Evolutionary conservation across 2,797 vertebrate species (phyloP).

Genomic region (Enteromius afrohamiltoni): DNA sequence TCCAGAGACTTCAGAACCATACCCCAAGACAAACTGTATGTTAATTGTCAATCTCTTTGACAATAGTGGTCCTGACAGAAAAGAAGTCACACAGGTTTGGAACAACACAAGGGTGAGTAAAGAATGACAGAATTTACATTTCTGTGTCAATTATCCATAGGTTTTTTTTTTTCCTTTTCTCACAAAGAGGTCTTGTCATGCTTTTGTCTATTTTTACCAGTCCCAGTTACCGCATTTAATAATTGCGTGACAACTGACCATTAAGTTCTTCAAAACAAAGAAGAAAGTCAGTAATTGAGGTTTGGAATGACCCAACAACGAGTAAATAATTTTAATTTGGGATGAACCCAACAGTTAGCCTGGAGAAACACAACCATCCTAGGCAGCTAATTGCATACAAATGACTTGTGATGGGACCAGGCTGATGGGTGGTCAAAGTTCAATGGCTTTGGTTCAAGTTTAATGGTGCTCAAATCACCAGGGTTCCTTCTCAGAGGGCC

Average conservation of each 20-base stretch:
- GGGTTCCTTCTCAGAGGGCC: constrained; percentile 33
- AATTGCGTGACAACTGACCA: background rate
- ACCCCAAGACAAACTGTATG: too few relatives aligned
- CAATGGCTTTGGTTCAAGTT: constrained; percentile 42
- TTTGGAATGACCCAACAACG: background rate
- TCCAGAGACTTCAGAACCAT: too few relatives aligned
- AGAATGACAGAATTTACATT: background rate
- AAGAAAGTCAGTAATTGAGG: background rate
- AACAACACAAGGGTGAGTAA: background rate
- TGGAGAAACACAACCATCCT: constrained; percentile 25
- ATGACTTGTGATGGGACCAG: constrained; percentile 40
- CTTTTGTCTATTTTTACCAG: background rate
- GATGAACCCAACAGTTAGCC: constrained; percentile 1
- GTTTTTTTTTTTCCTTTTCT: background rate
- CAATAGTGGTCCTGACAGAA: too few relatives aligned
- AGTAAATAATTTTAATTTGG: background rate
- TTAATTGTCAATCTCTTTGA: too few relatives aligned
- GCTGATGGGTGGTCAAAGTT: constrained; percentile 47
- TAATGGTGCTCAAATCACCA: constrained; percentile 49
- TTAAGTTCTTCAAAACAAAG: background rate
- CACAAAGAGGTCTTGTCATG: background rate
- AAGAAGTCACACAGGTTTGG: background rate
- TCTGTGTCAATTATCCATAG: background rate
- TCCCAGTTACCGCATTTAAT: background rate
- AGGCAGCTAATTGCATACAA: constrained; percentile 48